Evolutionary conservation across 1,140 invertebrate species (phyloP), one percentile per base, ranked within the genome.

Genomic region (Phymorhynchus buccinoides): DNA sequence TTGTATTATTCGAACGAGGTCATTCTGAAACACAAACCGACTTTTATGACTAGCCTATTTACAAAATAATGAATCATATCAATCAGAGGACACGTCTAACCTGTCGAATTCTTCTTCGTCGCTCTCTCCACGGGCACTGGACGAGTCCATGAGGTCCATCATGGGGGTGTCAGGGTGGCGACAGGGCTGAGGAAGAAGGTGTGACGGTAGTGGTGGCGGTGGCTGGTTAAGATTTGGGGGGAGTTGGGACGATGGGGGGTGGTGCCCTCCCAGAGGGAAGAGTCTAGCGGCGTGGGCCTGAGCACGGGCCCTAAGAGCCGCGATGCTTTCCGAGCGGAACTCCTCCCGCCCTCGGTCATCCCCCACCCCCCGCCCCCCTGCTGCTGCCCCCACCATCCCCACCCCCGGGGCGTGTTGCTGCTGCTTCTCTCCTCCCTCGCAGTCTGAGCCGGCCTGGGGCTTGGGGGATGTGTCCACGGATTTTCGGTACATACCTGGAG

Each of bases 401-500:
- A 6, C 44, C 75, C 71, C 84, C 87, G 3, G 87, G 37, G 2
- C 92, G 94, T 18, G 75, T 44, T 18, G 18, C 6, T 48, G 44
- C 56, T 62, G 56, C 6, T 48, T 6, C 56, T 62, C 18, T 62
- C 22, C 56, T 27, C 12, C 56, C 56, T 62, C 56, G n/a, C 56
- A 62, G 56, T 62, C 56, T 27, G 56, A 4, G 56, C 1, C 56
- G 56, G 14, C 22, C 18, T 16, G 12, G 7, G 12, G 56, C 37
- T 80, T 97, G 91, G 98, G 96, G 75, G 98, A 97, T 32, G 98
- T 98, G 94, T 99, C 98, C 87, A 99, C 93, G 35, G 97, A 99
- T 94, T 99, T 99, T 90, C 98, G 97, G 94, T 99, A 98, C 98
- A 99, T 99, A 91, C 98, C 98, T 98, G 95, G 42, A 89, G n/a